Evolutionary conservation across 2,797 vertebrate genomes (phyloP), one percentile per base, ranked within the genome.

Genomic region (Pseudochirops corinnae): DNA sequence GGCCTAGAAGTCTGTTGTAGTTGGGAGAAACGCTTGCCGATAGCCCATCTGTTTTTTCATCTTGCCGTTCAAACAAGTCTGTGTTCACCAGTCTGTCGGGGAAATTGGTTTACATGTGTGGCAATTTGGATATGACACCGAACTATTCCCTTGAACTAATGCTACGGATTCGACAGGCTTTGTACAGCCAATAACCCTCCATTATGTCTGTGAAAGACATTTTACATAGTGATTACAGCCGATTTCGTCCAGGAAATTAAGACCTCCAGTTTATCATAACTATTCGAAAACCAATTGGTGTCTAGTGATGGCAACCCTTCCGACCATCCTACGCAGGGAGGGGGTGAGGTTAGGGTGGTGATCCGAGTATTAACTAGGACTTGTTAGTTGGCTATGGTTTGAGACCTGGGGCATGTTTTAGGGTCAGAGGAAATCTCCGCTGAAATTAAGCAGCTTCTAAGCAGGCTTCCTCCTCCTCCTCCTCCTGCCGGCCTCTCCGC

Each of bases 11-110:
- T 99, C 98, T 99, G 98, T 98, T 98, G 98, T 98, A 99, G 98
- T 99, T 99, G 98, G 98, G 98, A 97, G 98, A 99, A 99, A 99
- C 98, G 98, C 99, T 99, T 99, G 99, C 98, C n/a, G 98, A 99
- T 99, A 98, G 98, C 98, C 98, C 98, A 98, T 98, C 97, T 98
- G 99, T 97, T 98, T 98, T 97, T 99, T 98, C 98, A 99, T 99
- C 98, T 98, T 96, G 98, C 96, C 97, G 98, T 99, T 98, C 96
- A 97, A 99, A 98, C 96, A 96, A 98, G 98, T 98, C 98, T 98
- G 98, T 99, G 99, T 99, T 99, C 99, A 99, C 99, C 97, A 98
- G 98, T 98, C 98, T 97, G 96, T 98, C 98, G 96, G 98, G 98
- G 98, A 99, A 99, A 99, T 99, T 98, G 97, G 98, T 99, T 99